Conservation (phyloP, 2,888 invertebrate species). For the Cryptosula pallasiana region DNA sequence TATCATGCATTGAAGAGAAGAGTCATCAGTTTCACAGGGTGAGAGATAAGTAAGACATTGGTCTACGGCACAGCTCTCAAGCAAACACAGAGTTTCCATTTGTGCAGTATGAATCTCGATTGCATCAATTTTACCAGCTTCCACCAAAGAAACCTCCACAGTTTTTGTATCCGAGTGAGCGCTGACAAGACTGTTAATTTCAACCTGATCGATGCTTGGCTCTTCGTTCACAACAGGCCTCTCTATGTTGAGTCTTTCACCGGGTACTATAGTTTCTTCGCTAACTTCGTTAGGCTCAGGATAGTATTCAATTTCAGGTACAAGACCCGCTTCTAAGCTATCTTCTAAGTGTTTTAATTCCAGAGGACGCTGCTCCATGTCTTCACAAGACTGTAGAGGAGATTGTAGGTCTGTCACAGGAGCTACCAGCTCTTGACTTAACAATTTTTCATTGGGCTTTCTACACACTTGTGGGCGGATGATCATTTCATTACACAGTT, state of each 20-base stretch:
- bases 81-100: background rate
- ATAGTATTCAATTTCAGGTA: too few relatives aligned
- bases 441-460: too few relatives aligned
- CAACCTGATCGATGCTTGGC: background rate
- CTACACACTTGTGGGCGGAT: background rate
- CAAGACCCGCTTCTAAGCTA: too few relatives aligned
- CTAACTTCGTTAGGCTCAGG: background rate
- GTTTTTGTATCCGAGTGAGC: background rate
- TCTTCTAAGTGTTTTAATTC: too few relatives aligned
- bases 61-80: background rate
- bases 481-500: background rate
- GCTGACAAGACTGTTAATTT: background rate
- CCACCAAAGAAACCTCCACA: background rate
- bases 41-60: too few relatives aligned
- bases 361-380: too few relatives aligned
- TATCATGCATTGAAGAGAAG: background rate
- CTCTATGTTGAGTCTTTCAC: too few relatives aligned
- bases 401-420: too few relatives aligned
- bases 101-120: background rate
- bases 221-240: background rate
- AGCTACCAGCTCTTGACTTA: too few relatives aligned
- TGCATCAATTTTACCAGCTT: background rate
- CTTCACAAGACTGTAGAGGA: too few relatives aligned
- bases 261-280: too few relatives aligned
- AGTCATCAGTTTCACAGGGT: background rate